Evolutionary conservation across 2,113 vertebrate genomes (phyloP).

Genomic region (Eidolon helvum): DNA sequence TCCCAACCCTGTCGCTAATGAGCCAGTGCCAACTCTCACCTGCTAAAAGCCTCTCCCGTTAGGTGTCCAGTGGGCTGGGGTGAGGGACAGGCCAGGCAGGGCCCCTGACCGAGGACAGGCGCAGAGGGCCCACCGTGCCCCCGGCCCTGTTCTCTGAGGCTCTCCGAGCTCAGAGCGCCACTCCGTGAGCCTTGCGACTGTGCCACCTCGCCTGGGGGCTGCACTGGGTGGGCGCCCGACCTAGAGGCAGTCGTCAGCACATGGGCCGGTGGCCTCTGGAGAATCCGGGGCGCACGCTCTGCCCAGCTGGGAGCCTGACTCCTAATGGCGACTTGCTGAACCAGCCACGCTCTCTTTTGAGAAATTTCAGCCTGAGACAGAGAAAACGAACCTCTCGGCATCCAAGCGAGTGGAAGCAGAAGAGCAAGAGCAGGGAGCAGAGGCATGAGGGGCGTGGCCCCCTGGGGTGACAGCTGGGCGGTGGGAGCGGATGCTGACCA

Average conservation of each 20-base stretch:
- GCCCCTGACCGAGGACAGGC: fast-evolving
- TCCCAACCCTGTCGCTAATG: not conserved
- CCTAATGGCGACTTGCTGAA: not conserved
- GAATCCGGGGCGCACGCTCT: not conserved
- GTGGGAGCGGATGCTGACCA: fast-evolving
- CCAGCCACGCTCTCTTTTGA: not conserved
- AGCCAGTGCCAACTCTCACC: not conserved
- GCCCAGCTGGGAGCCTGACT: not conserved
- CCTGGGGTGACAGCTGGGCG: too few species aligned
- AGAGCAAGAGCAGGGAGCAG: not conserved
- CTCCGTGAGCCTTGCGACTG: not conserved
- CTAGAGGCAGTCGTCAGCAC: not conserved
- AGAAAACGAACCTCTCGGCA: not conserved
- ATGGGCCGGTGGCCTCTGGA: fast-evolving
- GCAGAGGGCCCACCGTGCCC: not conserved
- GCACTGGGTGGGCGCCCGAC: not conserved
- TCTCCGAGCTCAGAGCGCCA: not conserved
- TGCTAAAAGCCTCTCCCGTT: not conserved
- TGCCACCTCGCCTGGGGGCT: not conserved
- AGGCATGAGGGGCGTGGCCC: fast-evolving
- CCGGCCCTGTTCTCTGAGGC: not conserved
- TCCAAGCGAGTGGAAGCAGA: not conserved
- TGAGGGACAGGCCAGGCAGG: fast-evolving
- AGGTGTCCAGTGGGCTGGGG: fast-evolving
- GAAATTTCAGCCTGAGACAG: not conserved